Percentiles rank a stretch among this genome's conserved stretches.
phyloP scores from a whole-genome alignment of 2,888 invertebrate genomes.

The Thera britannica region DNA sequence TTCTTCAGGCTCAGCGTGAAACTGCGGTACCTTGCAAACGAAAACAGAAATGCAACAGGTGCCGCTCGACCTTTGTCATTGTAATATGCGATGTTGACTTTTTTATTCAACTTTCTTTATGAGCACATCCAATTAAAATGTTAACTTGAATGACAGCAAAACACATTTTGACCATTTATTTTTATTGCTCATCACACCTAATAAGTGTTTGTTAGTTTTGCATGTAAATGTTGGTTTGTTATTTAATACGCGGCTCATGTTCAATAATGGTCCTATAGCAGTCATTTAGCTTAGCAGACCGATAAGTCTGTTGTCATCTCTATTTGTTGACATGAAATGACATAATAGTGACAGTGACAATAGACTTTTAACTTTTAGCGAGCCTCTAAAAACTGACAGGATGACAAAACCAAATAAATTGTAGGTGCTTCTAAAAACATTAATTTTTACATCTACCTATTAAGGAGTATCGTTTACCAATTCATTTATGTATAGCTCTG shows the following conservation, averaged over 20 bases:
- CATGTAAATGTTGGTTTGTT: background rate
- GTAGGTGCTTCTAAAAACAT: too few species aligned
- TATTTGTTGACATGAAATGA: too few species aligned
- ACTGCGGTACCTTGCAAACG: background rate
- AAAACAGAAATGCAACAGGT: constrained; percentile 16
- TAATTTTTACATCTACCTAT: background rate
- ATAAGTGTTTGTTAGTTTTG: background rate
- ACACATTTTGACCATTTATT: constrained; percentile 10
- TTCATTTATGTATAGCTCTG: background rate
- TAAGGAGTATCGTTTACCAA: background rate
- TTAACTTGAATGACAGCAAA: constrained; percentile 9
- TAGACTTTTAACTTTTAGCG: too few species aligned
- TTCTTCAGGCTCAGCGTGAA: background rate
- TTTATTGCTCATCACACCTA: constrained; percentile 2
- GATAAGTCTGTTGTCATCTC: too few species aligned
- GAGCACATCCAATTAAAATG: constrained; percentile 10
- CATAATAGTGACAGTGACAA: too few species aligned
- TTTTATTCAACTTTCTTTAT: constrained; percentile 21
- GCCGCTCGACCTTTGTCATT: constrained; percentile 20
- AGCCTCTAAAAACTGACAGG: too few species aligned
- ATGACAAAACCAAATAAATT: too few species aligned
- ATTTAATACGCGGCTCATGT: background rate
- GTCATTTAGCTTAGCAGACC: too few species aligned
- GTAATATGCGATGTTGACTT: constrained; percentile 17
- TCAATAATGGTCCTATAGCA: too few species aligned